Evolutionary conservation across 2,888 invertebrate genomes (phyloP), one percentile per base, ranked within the genome.

Genomic region (Idaea aversata): DNA sequence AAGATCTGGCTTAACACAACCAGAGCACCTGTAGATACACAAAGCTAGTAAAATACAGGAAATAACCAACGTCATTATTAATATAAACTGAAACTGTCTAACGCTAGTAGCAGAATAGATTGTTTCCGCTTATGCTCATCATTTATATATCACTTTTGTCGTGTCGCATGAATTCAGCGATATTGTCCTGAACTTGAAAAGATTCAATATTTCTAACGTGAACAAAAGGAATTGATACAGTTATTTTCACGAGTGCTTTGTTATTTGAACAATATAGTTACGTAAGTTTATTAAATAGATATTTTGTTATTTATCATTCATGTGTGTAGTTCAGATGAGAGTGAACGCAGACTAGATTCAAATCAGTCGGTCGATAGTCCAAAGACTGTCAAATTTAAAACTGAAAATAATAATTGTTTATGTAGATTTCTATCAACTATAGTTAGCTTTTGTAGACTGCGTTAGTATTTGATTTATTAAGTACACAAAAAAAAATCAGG

Each of bases 1-100:
- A 62, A 77, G 90, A 0, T 77, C 74, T 13, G 78, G 76, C 5
- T 78, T 72, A 2, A 80, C 76, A 16, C 67, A 57, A 4, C 73
- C 72, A 10, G 67, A 68, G 16, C 74, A 76, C 16, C 69, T 75
- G 71, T 68, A 80, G 68, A 68, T 69, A 66, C 78, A 68, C 34
- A 84, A 34, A 34, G 76, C 61, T 64, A 79, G 69, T 63, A 84
- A 15, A 62, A 77, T 64, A 68, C 75, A 72, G 47, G 47, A 65
- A 61, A 70, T 59, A 36, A 25, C 57, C 25, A 67, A 65, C 61
- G 67, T 68, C 76, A 79, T 76, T 63, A 69, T 71, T 34, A 59
- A 47, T 64, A 61, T 10, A 16, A 58, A 59, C 35, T 15, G 63
- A 66, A 67, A 63, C 38, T 63, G 64, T 58, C 59, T 65, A 66